Conservation (phyloP, 1,140 invertebrate species). For the Leguminivora glycinivorella region DNA sequence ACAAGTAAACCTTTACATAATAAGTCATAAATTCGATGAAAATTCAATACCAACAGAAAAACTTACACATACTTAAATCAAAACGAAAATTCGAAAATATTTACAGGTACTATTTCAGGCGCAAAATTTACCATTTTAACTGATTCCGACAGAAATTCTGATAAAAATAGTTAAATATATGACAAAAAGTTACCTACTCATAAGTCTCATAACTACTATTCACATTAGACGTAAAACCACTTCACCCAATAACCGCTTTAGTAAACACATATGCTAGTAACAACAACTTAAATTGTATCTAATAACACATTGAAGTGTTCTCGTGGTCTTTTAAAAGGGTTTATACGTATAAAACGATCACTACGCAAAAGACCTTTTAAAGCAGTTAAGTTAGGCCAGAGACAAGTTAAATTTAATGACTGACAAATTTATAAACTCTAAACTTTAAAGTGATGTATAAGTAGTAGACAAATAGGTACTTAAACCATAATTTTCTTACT, state of each 20-base stretch:
- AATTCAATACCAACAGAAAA: too few relatives aligned
- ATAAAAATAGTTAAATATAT: too few relatives aligned
- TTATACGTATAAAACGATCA: not conserved
- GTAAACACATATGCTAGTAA: slow-evolving; percentile 36
- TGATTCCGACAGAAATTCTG: too few relatives aligned
- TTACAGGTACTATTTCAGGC: too few relatives aligned
- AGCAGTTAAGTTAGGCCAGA: not conserved
- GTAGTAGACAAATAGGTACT: too few relatives aligned
- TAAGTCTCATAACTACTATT: not conserved
- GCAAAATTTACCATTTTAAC: too few relatives aligned
- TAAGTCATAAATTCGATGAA: not conserved
- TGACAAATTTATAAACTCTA: too few relatives aligned
- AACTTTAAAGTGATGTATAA: too few relatives aligned
- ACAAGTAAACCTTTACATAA: not conserved
- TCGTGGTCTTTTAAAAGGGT: not conserved
- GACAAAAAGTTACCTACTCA: too few relatives aligned
- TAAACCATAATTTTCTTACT: too few relatives aligned
- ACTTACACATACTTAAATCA: too few relatives aligned
- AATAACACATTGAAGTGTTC: slow-evolving; percentile 32
- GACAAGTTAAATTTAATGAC: not conserved
- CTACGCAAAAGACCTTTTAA: not conserved
- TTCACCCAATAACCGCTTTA: slow-evolving; percentile 19
- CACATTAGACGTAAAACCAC: not conserved
- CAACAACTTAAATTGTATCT: slow-evolving; percentile 18
- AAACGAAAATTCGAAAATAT: too few relatives aligned